Evolutionary conservation across 2,113 vertebrate species (phyloP).

Genomic region (Cynopterus brachyotis): DNA sequence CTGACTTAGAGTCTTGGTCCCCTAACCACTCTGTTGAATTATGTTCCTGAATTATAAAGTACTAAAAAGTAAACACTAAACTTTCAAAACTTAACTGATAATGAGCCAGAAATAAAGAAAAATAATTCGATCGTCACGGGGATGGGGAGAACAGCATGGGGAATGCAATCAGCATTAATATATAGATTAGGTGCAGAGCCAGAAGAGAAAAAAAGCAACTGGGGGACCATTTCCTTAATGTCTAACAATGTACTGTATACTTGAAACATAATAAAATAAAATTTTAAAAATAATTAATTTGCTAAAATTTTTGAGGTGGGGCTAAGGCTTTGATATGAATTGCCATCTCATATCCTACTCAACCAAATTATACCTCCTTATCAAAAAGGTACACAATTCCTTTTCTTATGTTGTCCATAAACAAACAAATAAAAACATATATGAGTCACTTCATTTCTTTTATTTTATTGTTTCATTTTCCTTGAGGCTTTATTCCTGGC

Average conservation of each 20-base stretch:
- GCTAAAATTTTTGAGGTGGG: background rate
- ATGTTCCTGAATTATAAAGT: background rate
- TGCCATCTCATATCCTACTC: background rate
- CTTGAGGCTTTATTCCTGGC: background rate
- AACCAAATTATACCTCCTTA: background rate
- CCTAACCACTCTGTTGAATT: background rate
- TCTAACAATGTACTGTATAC: too few species aligned
- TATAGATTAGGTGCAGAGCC: too few species aligned
- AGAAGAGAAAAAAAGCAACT: too few species aligned
- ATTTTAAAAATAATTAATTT: background rate
- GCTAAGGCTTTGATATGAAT: background rate
- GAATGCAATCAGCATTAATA: too few species aligned
- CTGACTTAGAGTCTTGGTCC: background rate
- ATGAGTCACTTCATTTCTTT: background rate
- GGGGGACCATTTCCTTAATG: too few species aligned
- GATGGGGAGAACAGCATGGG: too few species aligned
- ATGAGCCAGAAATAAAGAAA: background rate
- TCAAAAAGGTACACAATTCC: background rate
- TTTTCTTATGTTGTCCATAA: slow-evolving; percentile 18
- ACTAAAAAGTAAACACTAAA: background rate
- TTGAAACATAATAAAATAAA: too few species aligned
- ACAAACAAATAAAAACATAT: background rate
- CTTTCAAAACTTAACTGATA: background rate
- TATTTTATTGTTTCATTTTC: background rate
- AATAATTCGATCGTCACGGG: background rate